Evolutionary conservation across 2,113 vertebrate species (phyloP), one percentile per base, ranked within the genome.

Genomic region (Halcyon senegalensis): DNA sequence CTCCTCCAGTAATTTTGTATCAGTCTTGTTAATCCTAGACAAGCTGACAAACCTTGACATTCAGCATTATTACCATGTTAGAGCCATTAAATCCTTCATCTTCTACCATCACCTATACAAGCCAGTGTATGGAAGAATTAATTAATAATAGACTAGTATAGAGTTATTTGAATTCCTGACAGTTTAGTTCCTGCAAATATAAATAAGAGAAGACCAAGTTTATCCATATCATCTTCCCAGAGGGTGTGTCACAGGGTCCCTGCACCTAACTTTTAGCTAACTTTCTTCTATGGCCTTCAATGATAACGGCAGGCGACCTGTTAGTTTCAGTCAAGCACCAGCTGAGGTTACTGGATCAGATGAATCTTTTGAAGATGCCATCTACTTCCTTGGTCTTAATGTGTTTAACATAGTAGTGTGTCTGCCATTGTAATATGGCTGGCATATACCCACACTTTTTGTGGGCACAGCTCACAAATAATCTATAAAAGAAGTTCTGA

Each of bases 11-110:
- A 90, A 69, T 92, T 84, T 92, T 44, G 12, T 33, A 43, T 68
- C 56, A 50, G 25, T 76, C 66, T 87, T 84, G 12, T 82, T 87
- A 91, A 68, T 87, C 48, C 39, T 75, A 31, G 39, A 66, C 27
- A 96, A 87, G 33, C 28, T 93, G 51, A 82, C 8, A 85, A 91
- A 79, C 48, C 59, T 51, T 69, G 69, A 93, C 87, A 90, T 85
- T 73, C 41, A 79, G 17, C 8, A 1, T 69, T 94, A 85, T 69
- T 96, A 41, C 12, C 30, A 74, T 15, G n/a, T 21, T 41, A 85
- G 79, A 89, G 23, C 46, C 56, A 24, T 91, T 31, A 89, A 94
- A 87, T 79, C 20, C 62, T 85, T 93, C 41, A 83, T 80, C 53
- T 90, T 5, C 13, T 82, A 35, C 44, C 31, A 37, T 66, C 74